Percentiles rank a stretch among this genome's conserved stretches.
phyloP scores from a whole-genome alignment of 2,113 vertebrate genomes.

The Pungitius pungitius region DNA sequence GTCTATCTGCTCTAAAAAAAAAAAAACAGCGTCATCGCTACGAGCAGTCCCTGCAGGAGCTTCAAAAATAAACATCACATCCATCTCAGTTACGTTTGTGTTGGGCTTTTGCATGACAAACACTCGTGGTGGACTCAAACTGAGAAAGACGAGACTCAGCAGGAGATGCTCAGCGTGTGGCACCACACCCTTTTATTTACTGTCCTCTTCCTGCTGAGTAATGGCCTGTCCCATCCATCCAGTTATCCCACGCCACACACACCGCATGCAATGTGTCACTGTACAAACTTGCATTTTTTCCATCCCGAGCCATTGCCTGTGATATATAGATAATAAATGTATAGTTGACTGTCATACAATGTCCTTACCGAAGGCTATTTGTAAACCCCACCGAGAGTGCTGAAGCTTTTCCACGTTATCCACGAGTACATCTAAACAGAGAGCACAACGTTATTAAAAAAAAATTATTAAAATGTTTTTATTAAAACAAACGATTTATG shows the following conservation, averaged over 20 bases:
- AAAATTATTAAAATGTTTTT: too few relatives aligned
- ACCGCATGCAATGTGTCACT: slow-evolving; percentile 52
- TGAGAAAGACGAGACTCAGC: slow-evolving; percentile 41
- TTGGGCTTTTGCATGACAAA: slow-evolving; percentile 28
- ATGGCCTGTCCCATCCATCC: slow-evolving; percentile 45
- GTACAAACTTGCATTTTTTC: slow-evolving; percentile 49
- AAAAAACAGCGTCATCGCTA: slow-evolving; percentile 20
- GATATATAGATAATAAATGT: slow-evolving; percentile 59
- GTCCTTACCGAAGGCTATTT: slow-evolving; percentile 30
- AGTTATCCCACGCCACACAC: slow-evolving; percentile 38
- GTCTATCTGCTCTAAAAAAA: not conserved
- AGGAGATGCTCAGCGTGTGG: slow-evolving; percentile 29
- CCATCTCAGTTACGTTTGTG: slow-evolving; percentile 38
- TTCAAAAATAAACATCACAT: slow-evolving; percentile 49
- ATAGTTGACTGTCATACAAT: slow-evolving; percentile 43
- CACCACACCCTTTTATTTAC: slow-evolving; percentile 55
- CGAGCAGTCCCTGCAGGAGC: slow-evolving; percentile 34
- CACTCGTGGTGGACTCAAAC: not conserved
- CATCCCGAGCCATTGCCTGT: slow-evolving; percentile 26
- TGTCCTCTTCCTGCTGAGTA: slow-evolving; percentile 54
- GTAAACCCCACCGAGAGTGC: slow-evolving; percentile 20
- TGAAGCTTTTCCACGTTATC: not conserved
- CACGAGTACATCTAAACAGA: slow-evolving; percentile 8
- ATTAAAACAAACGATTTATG: not conserved
- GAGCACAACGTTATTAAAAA: not conserved